Base-by-base conservation (phyloP, 2,888 invertebrate genomes). In the Tenthredo distinguenda region DNA sequence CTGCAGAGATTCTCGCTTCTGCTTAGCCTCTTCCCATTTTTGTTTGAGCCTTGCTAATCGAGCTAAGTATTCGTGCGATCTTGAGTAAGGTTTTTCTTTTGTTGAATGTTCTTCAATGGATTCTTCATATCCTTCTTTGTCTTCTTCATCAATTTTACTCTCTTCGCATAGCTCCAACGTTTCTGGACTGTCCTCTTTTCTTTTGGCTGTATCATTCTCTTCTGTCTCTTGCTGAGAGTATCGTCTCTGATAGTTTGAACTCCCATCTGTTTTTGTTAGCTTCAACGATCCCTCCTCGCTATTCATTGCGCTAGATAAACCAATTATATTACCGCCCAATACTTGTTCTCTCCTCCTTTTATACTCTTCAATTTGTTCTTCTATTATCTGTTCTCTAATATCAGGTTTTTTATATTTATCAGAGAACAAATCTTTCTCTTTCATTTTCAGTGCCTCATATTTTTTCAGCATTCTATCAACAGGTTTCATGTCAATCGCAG, bases 331-430 rank as follows among this genome's bases (percentile, higher is more conserved):
- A 21, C 88, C 87, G 3, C 93, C 93, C 10, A 93, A 86, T 37
- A 93, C 87, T 85, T 93, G 90, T 74, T 92, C 93, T 12, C 93
- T 90, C 62, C 91, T 92, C 83, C 91, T 92, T 86, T 93, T 93
- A 81, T 93, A 93, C 83, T 93, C 91, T 85, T 93, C 93, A 34
- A 93, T 93, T 88, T 93, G 93, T 83, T 93, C 90, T 37, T 93
- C 93, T 58, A 93, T 93, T 84, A 91, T 92, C 82, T 91, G 92
- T 40, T 92, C 92, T 5, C 91, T 88, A 2, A 87, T 89, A 47
- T 91, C 92, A 5, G 88, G 86, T 50, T 90, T 89, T 76, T 90
- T 90, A 9, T 88, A 85, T 18, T 90, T 88, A 18, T 91, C 91
- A 0, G 89, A 84, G 83, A 89, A 89, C 18, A 89, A 86, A 82